Evolutionary conservation across 2,888 invertebrate species (phyloP), one percentile per base, ranked within the genome.

Genomic region (Gasteruption jaculator): DNA sequence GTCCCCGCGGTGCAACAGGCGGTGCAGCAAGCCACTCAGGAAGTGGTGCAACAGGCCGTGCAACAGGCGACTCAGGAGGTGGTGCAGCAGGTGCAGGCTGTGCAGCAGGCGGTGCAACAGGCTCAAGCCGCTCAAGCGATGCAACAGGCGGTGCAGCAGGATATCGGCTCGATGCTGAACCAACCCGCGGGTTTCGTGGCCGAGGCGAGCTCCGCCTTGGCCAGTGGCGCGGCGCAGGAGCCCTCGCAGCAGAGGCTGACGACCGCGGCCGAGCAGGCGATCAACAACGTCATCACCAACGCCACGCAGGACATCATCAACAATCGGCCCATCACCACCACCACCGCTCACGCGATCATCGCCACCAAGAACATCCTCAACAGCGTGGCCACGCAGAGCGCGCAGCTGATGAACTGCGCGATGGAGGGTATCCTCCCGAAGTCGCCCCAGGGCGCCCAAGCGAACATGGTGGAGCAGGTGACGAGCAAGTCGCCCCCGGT

Each of bases 281-380:
- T 71, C 21, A 71, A 62, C 35, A 61, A 54, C 32, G 71, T 71
- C 2, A 69, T 70, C 10, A 68, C 68, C 1, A 68, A 67, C 14
- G 69, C 71, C 4, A 70, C 71, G 1, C 63, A 70, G 42, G 70
- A 67, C 26, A 69, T 71, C 15, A 68, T 71, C n/a, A 68, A 67
- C 35, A 69, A 68, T 47, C 58, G 60, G 27, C 63, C 65, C 4
- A 68, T 65, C 31, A 68, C 66, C 1, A 69, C 70, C 4, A 70
- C 71, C 3, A 68, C 70, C 5, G 71, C 71, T n/a, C 69, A 72
- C 16, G 71, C 71, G 1, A 72, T 72, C 3, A 69, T 73, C 15
- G 70, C 70, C 1, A 70, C 71, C 15, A 71, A 70, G 38, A 70
- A 70, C 41, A 70, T 71, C 39, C 43, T 71, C 11, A 70, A 69